phyloP scores from a whole-genome alignment of 2,113 vertebrate species.

The Oncorhynchus nerka region DNA sequence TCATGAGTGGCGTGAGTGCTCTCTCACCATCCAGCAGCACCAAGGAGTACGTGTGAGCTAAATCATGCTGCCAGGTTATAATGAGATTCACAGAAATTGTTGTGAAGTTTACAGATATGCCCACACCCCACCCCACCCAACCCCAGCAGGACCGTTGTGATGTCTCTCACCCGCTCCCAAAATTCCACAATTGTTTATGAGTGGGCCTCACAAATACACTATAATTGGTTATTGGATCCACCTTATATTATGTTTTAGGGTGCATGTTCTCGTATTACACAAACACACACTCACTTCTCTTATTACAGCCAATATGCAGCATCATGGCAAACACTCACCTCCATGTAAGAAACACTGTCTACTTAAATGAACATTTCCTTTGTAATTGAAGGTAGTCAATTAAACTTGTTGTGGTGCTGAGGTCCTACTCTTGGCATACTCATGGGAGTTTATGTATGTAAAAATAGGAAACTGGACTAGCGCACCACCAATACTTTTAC shows the following conservation, averaged over 20 bases:
- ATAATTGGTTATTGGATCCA: constrained; percentile 53
- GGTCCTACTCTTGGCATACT: background rate
- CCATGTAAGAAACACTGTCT: constrained; percentile 30
- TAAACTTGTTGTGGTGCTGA: constrained; percentile 22
- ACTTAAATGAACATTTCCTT: constrained; percentile 42
- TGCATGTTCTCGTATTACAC: constrained; percentile 19
- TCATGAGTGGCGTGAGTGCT: constrained; percentile 41
- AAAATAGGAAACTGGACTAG: constrained; percentile 9
- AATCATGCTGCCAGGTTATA: too few relatives aligned
- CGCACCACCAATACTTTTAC: constrained; percentile 14
- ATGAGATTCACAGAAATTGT: too few relatives aligned
- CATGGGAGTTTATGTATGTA: background rate
- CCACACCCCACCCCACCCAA: background rate
- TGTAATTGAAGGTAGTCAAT: constrained; percentile 65
- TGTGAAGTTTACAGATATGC: background rate
- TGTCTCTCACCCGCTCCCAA: constrained; percentile 50
- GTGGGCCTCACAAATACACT: constrained; percentile 51
- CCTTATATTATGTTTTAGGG: constrained; percentile 29
- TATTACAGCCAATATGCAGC: constrained; percentile 34
- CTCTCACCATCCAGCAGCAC: constrained; percentile 60
- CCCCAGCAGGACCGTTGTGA: constrained; percentile 36
- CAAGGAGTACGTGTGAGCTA: constrained; percentile 83
- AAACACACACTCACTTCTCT: constrained; percentile 7
- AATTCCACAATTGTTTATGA: constrained; percentile 64
- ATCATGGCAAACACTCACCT: constrained; percentile 40